A percentile compares a stretch with the other conserved stretches of the same genome.
phyloP scores from a whole-genome alignment of 2,888 invertebrate genomes.

The Drosophila testacea region DNA sequence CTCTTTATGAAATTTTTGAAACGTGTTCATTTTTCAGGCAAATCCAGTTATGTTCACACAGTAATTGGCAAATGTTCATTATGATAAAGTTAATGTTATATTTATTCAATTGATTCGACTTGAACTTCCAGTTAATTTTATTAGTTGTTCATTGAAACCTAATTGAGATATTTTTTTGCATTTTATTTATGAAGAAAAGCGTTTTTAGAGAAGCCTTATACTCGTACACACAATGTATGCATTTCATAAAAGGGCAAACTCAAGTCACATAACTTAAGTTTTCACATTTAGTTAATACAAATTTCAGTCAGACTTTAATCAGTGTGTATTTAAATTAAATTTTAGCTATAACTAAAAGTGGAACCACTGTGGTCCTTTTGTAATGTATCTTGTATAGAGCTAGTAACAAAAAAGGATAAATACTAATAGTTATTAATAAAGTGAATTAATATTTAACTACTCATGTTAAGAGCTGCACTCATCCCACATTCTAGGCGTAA shows the following conservation, averaged over 20 bases:
- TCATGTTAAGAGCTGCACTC: constrained; percentile 38
- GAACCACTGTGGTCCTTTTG: constrained; percentile 8
- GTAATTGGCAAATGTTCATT: no score
- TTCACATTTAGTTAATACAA: constrained; percentile 24
- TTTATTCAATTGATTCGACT: no score
- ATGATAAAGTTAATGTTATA: no score
- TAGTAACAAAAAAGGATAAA: constrained; percentile 14
- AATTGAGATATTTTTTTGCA: constrained; percentile 3
- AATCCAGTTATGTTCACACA: not conserved
- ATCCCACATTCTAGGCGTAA: constrained; percentile 24
- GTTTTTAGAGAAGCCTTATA: constrained; percentile 9
- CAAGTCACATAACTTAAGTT: constrained; percentile 55
- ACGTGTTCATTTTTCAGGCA: not conserved
- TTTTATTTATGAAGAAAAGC: constrained; percentile 25
- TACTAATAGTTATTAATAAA: constrained; percentile 48
- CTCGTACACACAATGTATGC: constrained; percentile 14
- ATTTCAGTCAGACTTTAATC: constrained; percentile 49
- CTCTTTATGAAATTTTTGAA: constrained; percentile 17
- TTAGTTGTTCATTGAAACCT: not conserved
- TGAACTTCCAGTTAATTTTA: not conserved
- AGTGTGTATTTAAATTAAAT: constrained; percentile 57
- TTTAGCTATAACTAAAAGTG: constrained; percentile 35
- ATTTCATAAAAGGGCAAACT: constrained; percentile 34
- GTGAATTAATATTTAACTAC: constrained; percentile 51
- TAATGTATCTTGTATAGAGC: constrained; percentile 44